These are phyloP conservation scores for Notospermus geniculatus DNA, from an alignment of 1,140 invertebrate genomes.

Conservation along the genomic window DNA sequence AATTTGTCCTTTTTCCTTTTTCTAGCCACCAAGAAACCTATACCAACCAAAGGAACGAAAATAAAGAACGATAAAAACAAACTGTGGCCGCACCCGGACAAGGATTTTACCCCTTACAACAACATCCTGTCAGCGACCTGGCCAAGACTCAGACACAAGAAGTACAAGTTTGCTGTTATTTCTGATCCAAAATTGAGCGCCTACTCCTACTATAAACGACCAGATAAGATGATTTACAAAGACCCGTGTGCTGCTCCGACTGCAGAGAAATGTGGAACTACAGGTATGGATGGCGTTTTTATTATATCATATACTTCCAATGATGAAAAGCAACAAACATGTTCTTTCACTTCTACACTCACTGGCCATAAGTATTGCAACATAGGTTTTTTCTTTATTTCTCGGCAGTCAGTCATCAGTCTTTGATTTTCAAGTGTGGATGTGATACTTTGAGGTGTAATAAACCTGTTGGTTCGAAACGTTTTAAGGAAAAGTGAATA, in stretches of 20 bases:
- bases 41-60: slow-evolving; percentile 11
- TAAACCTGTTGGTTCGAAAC: no score
- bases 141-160: slow-evolving; percentile 30
- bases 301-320: no score
- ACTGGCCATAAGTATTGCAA: no score
- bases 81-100: slow-evolving; percentile 23
- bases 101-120: slow-evolving; percentile 32
- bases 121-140: slow-evolving; percentile 38
- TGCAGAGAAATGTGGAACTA: slow-evolving; percentile 21
- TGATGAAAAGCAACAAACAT: no score
- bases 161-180: slow-evolving; percentile 33
- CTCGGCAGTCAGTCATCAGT: no score
- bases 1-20: no score
- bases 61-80: slow-evolving; percentile 25
- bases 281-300: slow-evolving; percentile 4
- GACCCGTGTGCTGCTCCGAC: slow-evolving; percentile 29
- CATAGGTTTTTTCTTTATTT: no score
- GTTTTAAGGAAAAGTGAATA: no score
- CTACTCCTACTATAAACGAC: slow-evolving; percentile 22
- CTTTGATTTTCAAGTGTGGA: no score
- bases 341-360: no score
- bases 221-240: slow-evolving; percentile 3
- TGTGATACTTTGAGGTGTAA: no score
- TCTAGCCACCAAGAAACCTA: no score
- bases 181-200: slow-evolving; percentile 14